These are phyloP conservation scores for Actinia tenebrosa DNA, from an alignment of 64 coral and sea anemone genomes.

Conservation along the genomic window DNA sequence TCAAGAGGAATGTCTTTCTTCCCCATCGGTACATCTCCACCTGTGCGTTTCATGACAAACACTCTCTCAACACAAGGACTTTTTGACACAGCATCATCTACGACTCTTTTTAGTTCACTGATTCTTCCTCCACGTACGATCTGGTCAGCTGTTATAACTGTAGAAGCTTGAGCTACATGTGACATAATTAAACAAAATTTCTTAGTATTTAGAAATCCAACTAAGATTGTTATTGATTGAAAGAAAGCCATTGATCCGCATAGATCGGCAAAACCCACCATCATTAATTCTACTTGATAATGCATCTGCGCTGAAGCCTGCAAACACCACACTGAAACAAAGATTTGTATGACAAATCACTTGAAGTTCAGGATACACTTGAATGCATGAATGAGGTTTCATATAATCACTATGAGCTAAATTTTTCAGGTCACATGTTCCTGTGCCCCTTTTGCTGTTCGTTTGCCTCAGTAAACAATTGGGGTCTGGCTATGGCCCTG, in stretches of 20 bases:
- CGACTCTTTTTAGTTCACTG: conserved; percentile 74
- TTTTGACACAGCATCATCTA: conserved; percentile 77
- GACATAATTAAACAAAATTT: not conserved
- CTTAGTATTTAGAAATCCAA: no score
- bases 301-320: conserved; percentile 96
- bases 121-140: conserved; percentile 73
- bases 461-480: no score
- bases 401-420: no score
- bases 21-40: conserved; percentile 85
- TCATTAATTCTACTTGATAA: conserved; percentile 89
- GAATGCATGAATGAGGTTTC: no score
- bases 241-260: not conserved
- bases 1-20: conserved; percentile 85
- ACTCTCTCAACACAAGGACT: conserved; percentile 87
- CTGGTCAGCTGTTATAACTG: conserved; percentile 95
- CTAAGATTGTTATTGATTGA: not conserved
- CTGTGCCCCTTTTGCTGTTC: no score
- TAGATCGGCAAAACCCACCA: conserved; percentile 44
- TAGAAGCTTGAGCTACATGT: conserved; percentile 72
- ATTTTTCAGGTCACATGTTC: no score
- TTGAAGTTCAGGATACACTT: no score
- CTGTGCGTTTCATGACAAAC: conserved; percentile 90
- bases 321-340: conserved; percentile 92
- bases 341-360: not conserved
- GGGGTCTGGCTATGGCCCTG: no score